Base-by-base conservation (phyloP, 2,888 invertebrate genomes). In the Metellina segmentata region DNA sequence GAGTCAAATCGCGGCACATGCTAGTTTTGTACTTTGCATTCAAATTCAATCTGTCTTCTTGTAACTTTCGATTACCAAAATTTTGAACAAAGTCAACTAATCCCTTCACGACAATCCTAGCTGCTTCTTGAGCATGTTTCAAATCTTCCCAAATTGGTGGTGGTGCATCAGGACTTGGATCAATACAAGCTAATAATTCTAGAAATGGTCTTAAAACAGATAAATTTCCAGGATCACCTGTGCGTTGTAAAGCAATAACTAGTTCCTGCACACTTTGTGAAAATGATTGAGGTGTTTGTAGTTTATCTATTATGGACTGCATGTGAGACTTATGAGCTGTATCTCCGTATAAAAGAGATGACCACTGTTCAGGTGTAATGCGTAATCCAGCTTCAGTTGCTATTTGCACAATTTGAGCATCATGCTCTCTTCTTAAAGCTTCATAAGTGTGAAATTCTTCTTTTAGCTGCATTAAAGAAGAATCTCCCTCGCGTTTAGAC, bases 351-450 rank as follows among this genome's bases (percentile, higher is more conserved):
- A 99, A 95, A 77, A 99, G 95, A 0, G 99, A 98, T 1, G 98
- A 98, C 99, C 99, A 99, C 95, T 99, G 99, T 95, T 99, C 99
- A 0, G 99, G 99, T 0, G 99, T 98, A 93, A 99, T 99, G 91
- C 99, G 96, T 48, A 99, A 96, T 0, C 99, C 99, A 0, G 99
- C 98, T 95, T 99, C 99, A 0, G 98, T 98, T 0, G 99, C 99
- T 93, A 99, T 99, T 95, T 99, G 98, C 6, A 99, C 99, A 94
- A 99, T 99, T 95, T 99, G 99, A 11, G 99, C 98, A 95, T 99
- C 99, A 95, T 99, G 99, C 94, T 99, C 99, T 0, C 98, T 96
- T 7, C 99, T 96, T 86, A 99, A 95, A 0, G 98, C 97, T 94
- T 99, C 99, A 95, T 99, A 99, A 0, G 97, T 97, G 19, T 99